Evolutionary conservation across 2,113 vertebrate genomes (phyloP).

Genomic region (Arizona elegans): DNA sequence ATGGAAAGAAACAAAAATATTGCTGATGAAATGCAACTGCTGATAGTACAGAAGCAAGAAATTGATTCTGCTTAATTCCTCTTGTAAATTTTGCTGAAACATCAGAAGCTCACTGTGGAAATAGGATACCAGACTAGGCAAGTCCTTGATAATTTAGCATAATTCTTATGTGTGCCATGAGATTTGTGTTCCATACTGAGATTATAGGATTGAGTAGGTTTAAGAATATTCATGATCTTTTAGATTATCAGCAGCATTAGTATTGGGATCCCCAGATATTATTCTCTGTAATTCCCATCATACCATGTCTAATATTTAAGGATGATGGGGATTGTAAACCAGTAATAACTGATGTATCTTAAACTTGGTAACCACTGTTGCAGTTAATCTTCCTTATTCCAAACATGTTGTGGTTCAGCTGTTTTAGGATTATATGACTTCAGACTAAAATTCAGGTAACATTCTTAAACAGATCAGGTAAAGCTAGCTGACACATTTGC

Average conservation of each 20-base stretch:
- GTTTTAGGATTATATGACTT: neutral
- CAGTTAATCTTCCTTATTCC: neutral
- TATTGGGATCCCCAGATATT: neutral
- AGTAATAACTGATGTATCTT: neutral
- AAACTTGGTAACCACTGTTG: neutral
- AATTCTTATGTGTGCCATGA: neutral
- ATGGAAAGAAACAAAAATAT: neutral
- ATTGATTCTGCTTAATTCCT: neutral
- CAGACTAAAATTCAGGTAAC: neutral
- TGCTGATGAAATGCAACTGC: neutral
- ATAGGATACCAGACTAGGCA: neutral
- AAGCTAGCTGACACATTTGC: neutral
- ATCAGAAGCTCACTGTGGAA: neutral
- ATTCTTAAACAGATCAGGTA: neutral
- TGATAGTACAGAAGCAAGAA: neutral
- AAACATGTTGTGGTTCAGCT: neutral
- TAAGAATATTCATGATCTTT: neutral
- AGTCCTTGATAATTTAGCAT: neutral
- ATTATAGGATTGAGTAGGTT: neutral
- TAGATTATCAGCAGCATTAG: neutral
- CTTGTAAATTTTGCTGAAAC: neutral
- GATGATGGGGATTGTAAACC: neutral
- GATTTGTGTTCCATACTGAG: neutral
- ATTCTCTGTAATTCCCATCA: neutral
- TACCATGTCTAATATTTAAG: neutral